phyloP scores from a whole-genome alignment of 1,140 invertebrate genomes.

The Ditylenchus dipsaci region DNA sequence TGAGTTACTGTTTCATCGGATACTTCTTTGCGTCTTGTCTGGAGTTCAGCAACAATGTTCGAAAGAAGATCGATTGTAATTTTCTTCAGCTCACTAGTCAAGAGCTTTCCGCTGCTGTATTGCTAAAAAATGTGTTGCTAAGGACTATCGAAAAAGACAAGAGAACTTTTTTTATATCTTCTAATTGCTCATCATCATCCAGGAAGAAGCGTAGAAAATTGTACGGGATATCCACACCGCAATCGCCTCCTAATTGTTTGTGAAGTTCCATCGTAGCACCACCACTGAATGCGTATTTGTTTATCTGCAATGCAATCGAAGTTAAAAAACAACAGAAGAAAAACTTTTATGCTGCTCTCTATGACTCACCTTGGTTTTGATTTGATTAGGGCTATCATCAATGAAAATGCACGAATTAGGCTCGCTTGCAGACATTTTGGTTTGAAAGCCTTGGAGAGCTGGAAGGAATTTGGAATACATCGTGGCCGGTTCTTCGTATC shows the following conservation, averaged over 20 bases:
- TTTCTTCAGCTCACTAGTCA: slow-evolving; percentile 90
- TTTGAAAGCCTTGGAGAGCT: slow-evolving; percentile 80
- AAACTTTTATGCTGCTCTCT: neutral
- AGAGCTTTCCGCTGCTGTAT: slow-evolving; percentile 79
- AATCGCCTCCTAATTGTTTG: slow-evolving; percentile 78
- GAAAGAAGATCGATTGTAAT: slow-evolving; percentile 74
- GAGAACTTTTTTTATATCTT: slow-evolving; percentile 73
- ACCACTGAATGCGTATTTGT: slow-evolving; percentile 97
- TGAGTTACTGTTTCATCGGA: slow-evolving; percentile 78
- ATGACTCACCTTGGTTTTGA: slow-evolving; percentile 78
- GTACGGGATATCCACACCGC: slow-evolving; percentile 87
- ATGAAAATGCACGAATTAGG: slow-evolving; percentile 86
- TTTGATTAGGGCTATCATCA: slow-evolving; percentile 87
- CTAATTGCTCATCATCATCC: slow-evolving; percentile 83
- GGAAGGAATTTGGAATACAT: slow-evolving; percentile 91
- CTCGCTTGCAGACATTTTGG: slow-evolving; percentile 96
- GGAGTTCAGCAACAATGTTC: slow-evolving; percentile 75
- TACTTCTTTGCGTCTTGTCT: slow-evolving; percentile 72
- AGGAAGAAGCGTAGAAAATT: slow-evolving; percentile 93
- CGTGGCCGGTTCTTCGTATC: slow-evolving; percentile 80
- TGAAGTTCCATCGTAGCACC: slow-evolving; percentile 91
- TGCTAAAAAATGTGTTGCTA: too few relatives aligned
- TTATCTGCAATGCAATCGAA: slow-evolving; percentile 69
- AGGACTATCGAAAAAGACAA: too few relatives aligned
- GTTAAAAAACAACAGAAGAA: slow-evolving; percentile 3